Evolutionary conservation across 2,888 invertebrate species (phyloP), one percentile per base, ranked within the genome.

Genomic region (Julus scandinavius): DNA sequence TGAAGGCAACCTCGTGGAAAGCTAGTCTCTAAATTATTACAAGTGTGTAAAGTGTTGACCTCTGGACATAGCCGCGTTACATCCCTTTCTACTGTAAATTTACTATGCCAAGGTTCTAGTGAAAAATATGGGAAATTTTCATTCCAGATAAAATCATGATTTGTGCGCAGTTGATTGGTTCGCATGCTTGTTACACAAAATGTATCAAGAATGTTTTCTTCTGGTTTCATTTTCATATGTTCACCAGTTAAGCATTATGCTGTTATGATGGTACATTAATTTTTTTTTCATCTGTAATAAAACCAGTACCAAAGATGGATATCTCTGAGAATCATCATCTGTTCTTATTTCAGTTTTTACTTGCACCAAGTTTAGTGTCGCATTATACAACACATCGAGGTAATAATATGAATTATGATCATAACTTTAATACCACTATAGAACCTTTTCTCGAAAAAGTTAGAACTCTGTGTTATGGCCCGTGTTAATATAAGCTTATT

Each of bases 161-260:
- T 29, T 72, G 29, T 72, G 72, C 72, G 72, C 72, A 72, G 72
- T 72, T 72, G 29, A 11, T 72, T 72, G 72, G 72, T 72, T 72
- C 9, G 20, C 29, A 72, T 29, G 72, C 72, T 72, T 72, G 72
- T 29, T 72, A 29, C 72, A 72, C 29, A 72, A 72, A 72, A 72
- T n/a, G 72, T 72, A 72, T 29, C 72, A 72, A 72, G 72, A 72
- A 29, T 72, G 72, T 72, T 72, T 72, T 72, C 72, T 72, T 72
- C 72, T 72, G 72, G 72, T 72, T 72, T 72, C 72, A 72, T 72
- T 72, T 29, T 72, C 72, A 72, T 72, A 72, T 72, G 72, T 72
- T 72, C 72, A 72, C 72, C 72, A 72, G 72, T 72, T 72, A 72
- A 29, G 72, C 72, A 72, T 72, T 63, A 72, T 72, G 72, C 72